These are phyloP conservation scores for Charadrius vociferus DNA, from an alignment of 2,113 vertebrate genomes.

Conservation along the genomic window DNA sequence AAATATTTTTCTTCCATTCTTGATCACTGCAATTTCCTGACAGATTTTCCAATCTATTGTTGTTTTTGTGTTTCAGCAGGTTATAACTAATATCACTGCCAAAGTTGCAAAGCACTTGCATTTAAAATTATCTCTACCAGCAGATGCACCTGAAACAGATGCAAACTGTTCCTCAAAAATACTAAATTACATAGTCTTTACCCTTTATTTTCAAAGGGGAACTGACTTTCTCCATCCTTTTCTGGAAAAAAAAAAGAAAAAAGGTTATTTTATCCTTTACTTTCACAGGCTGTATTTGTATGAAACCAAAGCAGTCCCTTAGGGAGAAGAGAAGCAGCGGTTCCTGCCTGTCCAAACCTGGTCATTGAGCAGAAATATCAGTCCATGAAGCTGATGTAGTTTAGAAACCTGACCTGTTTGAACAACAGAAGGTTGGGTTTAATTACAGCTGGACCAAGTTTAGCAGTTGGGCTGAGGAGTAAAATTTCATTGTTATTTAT, in stretches of 20 bases:
- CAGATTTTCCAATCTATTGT: background rate
- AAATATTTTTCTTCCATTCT: background rate
- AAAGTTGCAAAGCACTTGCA: background rate
- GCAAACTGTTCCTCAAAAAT: background rate
- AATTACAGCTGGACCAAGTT: background rate
- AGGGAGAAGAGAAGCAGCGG: background rate
- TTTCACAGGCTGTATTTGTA: background rate
- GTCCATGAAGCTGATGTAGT: background rate
- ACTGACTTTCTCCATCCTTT: background rate
- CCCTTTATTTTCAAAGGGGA: background rate
- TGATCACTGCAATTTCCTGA: background rate
- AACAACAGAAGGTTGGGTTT: background rate
- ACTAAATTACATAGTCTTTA: background rate
- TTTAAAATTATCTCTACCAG: background rate
- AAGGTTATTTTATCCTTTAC: constrained; percentile 4
- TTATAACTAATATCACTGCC: background rate
- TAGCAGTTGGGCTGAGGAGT: background rate
- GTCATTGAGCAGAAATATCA: background rate
- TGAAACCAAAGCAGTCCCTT: constrained; percentile 22
- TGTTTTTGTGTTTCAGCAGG: background rate
- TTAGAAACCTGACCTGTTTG: background rate
- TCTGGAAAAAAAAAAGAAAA: background rate
- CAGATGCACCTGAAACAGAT: background rate
- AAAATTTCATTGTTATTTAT: background rate
- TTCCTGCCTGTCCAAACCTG: background rate